Base-by-base conservation (phyloP, 2,888 invertebrate genomes). In the Blera fallax region DNA sequence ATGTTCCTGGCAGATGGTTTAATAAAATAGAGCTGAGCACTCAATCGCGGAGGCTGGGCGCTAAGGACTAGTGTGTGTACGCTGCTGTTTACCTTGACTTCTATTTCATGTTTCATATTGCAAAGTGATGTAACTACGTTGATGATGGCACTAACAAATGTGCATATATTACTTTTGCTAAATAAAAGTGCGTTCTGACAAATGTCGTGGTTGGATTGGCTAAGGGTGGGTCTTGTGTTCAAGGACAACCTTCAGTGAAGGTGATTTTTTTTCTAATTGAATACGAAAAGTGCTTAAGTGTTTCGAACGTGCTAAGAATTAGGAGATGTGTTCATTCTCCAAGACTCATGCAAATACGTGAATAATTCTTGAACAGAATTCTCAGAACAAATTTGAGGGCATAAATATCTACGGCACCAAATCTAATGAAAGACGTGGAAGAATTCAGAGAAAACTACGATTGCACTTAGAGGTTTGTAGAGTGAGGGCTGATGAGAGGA, bases 11-110 rank as follows among this genome's bases (percentile, higher is more conserved):
- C 72, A 81, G 65, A 85, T 77, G 81, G 77, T 81, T 85, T 77
- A 85, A 81, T 85, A 85, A 85, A 85, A 85, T 85, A 81, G 81
- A 64, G 50, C 56, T 54, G 60, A 77, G 77, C 76, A 65, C 69
- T 81, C 76, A 64, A 69, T 81, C 48, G 52, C 62, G 43, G 34
- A 50, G 52, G 54, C 56, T 65, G 56, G 48, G 48, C 37, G 11
- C 21, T 8, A 32, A 60, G 40, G 27, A 18, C 16, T 7, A 34
- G 56, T n/a, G 2, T 43, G 8, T 40, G 4, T 11, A 34, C 14
- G 27, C 21, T 24, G 24, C 14, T 62, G 40, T 27, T 60, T 80
- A 74, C 69, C 74, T 70, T 74, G 79, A 74, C 50, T 79, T 40
- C 34, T 58, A 45, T 83, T 78, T 69, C 67, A 58, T 72, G 32